Evolutionary conservation across 2,797 vertebrate genomes (phyloP).

Genomic region (Acomys russatus): DNA sequence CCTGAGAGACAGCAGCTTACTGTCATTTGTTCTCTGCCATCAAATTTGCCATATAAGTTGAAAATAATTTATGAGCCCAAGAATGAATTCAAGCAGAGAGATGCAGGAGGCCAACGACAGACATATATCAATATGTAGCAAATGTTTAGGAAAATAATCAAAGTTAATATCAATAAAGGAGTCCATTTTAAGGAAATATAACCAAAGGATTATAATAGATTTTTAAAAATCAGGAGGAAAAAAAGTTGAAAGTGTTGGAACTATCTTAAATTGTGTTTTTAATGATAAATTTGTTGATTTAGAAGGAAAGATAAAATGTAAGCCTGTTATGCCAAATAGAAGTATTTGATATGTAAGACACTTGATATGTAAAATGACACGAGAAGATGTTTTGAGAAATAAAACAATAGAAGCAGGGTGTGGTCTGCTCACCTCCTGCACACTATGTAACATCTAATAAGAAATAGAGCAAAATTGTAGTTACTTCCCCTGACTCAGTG

Average conservation of each 20-base stretch:
- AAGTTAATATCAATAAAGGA: constrained; percentile 1
- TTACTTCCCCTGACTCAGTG: no score
- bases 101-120: not conserved
- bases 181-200: not conserved
- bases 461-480: no score
- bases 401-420: not conserved
- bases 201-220: not conserved
- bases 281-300: not conserved
- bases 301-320: not conserved
- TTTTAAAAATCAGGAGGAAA: not conserved
- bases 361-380: not conserved
- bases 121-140: not conserved
- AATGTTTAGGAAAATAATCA: constrained; percentile 25
- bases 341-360: not conserved
- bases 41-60: not conserved
- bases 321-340: not conserved
- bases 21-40: not conserved
- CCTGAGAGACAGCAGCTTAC: not conserved
- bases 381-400: not conserved
- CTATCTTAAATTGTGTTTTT: not conserved
- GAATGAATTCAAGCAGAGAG: not conserved
- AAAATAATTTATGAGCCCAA: not conserved
- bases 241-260: not conserved
- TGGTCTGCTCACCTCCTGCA: no score
- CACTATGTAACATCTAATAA: no score